These are phyloP conservation scores for Holacanthus passer DNA, from an alignment of 2,113 vertebrate genomes.

Conservation along the genomic window DNA sequence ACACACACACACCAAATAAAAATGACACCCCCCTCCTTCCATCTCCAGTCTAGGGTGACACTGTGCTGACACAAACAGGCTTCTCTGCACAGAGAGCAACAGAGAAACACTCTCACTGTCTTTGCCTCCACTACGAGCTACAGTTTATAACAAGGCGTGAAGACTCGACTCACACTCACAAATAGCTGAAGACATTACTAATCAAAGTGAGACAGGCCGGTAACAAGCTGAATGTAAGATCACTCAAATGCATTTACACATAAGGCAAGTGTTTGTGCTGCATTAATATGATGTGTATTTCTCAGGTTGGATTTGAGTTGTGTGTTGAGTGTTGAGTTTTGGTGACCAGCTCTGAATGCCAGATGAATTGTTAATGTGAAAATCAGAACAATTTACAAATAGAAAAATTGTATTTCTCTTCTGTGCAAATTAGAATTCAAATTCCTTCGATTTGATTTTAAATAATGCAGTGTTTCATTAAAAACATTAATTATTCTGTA, in stretches of 20 bases:
- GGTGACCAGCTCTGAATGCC: not conserved
- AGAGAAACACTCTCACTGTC: slow-evolving; percentile 2
- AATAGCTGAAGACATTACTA: not conserved
- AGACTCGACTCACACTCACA: not conserved
- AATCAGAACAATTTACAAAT: not conserved
- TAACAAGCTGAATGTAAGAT: not conserved
- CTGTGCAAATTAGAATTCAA: not conserved
- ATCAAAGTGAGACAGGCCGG: not conserved
- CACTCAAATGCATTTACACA: not conserved
- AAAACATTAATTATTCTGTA: not conserved
- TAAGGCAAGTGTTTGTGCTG: not conserved
- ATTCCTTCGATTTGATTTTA: not conserved
- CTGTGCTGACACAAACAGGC: slow-evolving; percentile 43
- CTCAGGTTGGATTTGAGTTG: too few species aligned
- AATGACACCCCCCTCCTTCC: not conserved
- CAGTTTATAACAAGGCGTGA: slow-evolving; percentile 2
- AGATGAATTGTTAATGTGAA: not conserved
- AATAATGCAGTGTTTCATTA: not conserved
- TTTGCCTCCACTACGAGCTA: not conserved
- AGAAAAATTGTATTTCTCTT: too few species aligned
- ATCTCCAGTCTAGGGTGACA: slow-evolving; percentile 22
- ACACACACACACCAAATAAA: slow-evolving; percentile 5
- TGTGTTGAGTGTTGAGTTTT: too few species aligned
- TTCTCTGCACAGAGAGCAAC: slow-evolving; percentile 1
- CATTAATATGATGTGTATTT: not conserved